Percentiles rank a stretch among this genome's conserved stretches.
Evolutionary conservation across 1,140 invertebrate species (phyloP).

Genomic region (Heliconius eleuchia): DNA sequence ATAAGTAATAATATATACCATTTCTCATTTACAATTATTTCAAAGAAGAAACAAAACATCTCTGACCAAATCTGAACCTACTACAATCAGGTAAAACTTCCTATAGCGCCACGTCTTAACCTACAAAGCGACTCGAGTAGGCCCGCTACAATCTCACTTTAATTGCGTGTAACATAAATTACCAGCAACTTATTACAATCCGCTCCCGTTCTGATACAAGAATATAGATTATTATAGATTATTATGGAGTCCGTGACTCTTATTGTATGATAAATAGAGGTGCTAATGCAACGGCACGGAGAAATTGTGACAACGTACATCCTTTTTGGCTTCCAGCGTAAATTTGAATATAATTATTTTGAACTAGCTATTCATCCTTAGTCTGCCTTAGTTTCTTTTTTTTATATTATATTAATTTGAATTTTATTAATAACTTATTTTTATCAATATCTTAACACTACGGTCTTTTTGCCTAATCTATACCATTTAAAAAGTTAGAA

Average conservation of each 20-base stretch:
- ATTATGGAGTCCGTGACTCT: conserved; percentile 6
- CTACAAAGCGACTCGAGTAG: conserved; percentile 38
- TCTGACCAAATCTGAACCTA: neutral
- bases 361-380: conserved; percentile 6
- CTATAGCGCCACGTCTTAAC: conserved; percentile 4
- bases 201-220: conserved; percentile 67
- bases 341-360: conserved; percentile 40
- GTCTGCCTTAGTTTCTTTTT: neutral
- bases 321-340: conserved; percentile 24
- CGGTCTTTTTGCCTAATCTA: too few relatives aligned
- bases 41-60: too few relatives aligned
- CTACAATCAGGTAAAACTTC: neutral
- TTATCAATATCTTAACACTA: too few relatives aligned
- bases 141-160: conserved; percentile 75
- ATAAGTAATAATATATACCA: too few relatives aligned
- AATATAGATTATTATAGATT: conserved; percentile 20
- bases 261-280: conserved; percentile 17
- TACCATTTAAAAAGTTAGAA: too few relatives aligned
- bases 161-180: conserved; percentile 80
- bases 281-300: conserved; percentile 2
- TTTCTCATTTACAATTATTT: neutral
- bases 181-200: conserved; percentile 75
- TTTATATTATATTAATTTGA: neutral
- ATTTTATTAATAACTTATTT: neutral
- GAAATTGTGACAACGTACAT: conserved; percentile 12